Evolutionary conservation across 1,140 invertebrate genomes (phyloP).

Genomic region (Onthophagus taurus): DNA sequence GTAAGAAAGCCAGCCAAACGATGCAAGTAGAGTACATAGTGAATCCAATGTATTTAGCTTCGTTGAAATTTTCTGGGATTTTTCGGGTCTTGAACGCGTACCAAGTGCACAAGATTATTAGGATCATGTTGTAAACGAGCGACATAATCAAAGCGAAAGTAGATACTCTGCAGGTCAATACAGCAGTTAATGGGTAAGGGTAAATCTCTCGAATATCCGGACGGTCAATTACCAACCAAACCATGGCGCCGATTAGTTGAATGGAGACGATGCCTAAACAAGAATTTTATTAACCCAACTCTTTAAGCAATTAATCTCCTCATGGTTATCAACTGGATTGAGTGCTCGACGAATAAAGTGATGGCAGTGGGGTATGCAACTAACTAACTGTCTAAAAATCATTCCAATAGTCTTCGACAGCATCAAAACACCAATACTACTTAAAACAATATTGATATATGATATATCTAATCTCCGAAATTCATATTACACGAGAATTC

Average conservation of each 20-base stretch:
- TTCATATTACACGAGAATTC: no score
- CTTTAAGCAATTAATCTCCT: no score
- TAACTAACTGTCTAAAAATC: no score
- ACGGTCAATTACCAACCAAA: constrained; percentile 57
- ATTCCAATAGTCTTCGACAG: no score
- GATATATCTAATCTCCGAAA: no score
- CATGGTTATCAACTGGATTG: no score
- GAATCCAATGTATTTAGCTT: constrained; percentile 60
- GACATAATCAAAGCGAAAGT: constrained; percentile 63
- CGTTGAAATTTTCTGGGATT: constrained; percentile 66
- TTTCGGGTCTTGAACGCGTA: constrained; percentile 69
- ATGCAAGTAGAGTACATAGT: constrained; percentile 71
- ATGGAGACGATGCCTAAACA: constrained; percentile 49
- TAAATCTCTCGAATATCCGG: constrained; percentile 52
- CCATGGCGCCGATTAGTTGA: constrained; percentile 49
- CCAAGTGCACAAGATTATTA: constrained; percentile 60
- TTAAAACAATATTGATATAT: no score
- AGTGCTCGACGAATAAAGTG: no score
- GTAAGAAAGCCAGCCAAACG: constrained; percentile 64
- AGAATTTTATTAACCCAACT: no score
- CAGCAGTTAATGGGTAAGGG: constrained; percentile 47
- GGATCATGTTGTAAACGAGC: constrained; percentile 64
- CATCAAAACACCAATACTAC: no score
- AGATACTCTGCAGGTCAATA: constrained; percentile 60
- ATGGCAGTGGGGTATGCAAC: no score